These are phyloP conservation scores for Salpingus planirostris DNA, from an alignment of 2,888 invertebrate genomes.

Conservation along the genomic window DNA sequence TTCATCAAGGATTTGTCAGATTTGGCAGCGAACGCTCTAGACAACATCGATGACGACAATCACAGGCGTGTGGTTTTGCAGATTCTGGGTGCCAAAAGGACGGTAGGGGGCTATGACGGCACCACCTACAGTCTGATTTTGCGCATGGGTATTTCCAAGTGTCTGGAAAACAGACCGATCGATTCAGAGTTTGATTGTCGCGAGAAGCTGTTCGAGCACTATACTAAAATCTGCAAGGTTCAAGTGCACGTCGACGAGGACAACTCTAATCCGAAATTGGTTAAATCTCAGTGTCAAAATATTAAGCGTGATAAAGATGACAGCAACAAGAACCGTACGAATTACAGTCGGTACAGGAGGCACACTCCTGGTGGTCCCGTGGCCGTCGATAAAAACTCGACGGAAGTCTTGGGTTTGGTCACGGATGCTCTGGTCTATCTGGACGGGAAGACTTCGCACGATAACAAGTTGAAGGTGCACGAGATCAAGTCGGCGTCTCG, in stretches of 20 bases:
- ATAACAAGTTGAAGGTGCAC: conserved; percentile 30
- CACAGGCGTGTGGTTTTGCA: conserved; percentile 43
- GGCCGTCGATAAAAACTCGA: not conserved
- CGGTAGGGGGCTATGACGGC: conserved; percentile 31
- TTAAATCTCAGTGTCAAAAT: conserved; percentile 46
- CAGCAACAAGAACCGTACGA: conserved; percentile 24
- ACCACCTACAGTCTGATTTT: conserved; percentile 41
- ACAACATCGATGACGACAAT: conserved; percentile 45
- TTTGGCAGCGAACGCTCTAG: conserved; percentile 42
- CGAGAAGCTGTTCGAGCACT: conserved; percentile 31
- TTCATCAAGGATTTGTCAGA: conserved; percentile 35
- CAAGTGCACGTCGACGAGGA: conserved; percentile 40
- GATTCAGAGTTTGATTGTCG: conserved; percentile 22
- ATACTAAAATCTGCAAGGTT: conserved; percentile 48
- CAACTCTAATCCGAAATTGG: conserved; percentile 40
- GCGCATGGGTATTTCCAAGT: conserved; percentile 41
- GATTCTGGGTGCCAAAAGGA: conserved; percentile 40
- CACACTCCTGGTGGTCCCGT: not conserved
- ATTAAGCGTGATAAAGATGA: conserved; percentile 29
- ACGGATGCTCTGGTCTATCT: conserved; percentile 12
- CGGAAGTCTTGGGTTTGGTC: not conserved
- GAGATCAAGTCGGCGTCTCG: conserved; percentile 42
- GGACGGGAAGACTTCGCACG: conserved; percentile 11
- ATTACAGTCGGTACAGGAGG: conserved; percentile 14
- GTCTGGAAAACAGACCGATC: conserved; percentile 28